These are phyloP conservation scores for Xiphias gladius DNA, from an alignment of 2,113 vertebrate genomes.

Conservation along the genomic window DNA sequence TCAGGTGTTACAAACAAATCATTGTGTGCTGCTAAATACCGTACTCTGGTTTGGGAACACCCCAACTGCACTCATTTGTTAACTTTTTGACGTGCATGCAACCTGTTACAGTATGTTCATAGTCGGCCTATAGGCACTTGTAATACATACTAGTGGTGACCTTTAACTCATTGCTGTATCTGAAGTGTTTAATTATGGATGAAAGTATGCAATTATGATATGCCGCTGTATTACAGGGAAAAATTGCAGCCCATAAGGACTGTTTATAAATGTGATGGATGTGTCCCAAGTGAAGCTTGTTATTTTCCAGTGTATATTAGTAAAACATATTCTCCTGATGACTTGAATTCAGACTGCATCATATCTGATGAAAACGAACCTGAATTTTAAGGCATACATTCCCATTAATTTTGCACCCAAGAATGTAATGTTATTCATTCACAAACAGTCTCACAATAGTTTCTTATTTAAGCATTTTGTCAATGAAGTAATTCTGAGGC, in stretches of 20 bases:
- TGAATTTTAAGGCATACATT: not conserved
- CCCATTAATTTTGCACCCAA: conserved; percentile 31
- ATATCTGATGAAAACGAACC: not conserved
- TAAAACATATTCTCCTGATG: not conserved
- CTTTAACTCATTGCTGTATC: conserved; percentile 10
- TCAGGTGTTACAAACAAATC: conserved; percentile 7
- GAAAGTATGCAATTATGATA: conserved; percentile 9
- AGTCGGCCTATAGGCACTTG: not conserved
- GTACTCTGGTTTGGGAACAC: conserved; percentile 1
- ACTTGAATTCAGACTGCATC: conserved; percentile 29
- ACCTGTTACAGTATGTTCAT: not conserved
- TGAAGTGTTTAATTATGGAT: conserved; percentile 51
- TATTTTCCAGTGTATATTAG: not conserved
- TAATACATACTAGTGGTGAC: not conserved
- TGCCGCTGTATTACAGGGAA: conserved; percentile 12
- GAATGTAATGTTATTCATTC: conserved; percentile 49
- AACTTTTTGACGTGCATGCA: not conserved
- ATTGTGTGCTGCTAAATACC: not conserved
- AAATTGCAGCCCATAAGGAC: not conserved
- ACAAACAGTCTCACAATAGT: conserved; percentile 44
- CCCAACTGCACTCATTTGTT: not conserved
- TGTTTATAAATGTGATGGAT: conserved; percentile 5
- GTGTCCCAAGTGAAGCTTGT: not conserved
- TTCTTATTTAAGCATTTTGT: conserved; percentile 61
- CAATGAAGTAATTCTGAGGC: conserved; percentile 62